These are phyloP conservation scores for Dallia pectoralis DNA, from an alignment of 2,797 vertebrate species.

Conservation along the genomic window DNA sequence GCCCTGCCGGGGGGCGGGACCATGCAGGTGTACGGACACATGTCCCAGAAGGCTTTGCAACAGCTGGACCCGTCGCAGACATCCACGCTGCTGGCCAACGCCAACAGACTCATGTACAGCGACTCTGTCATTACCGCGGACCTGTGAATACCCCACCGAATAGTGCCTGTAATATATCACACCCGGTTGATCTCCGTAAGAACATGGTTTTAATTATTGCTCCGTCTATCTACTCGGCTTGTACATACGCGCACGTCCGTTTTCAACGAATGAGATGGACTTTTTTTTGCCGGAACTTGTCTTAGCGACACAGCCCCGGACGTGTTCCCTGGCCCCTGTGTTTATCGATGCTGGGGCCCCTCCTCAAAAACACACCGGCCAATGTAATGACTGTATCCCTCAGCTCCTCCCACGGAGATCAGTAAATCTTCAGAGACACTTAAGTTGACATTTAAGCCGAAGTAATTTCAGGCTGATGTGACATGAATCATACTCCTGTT, in stretches of 20 bases:
- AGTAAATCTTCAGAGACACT: neutral
- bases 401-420: neutral
- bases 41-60: slow-evolving; percentile 86
- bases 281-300: slow-evolving; percentile 57
- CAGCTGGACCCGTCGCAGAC: slow-evolving; percentile 88
- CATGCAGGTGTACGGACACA: slow-evolving; percentile 82
- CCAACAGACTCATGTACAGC: slow-evolving; percentile 84
- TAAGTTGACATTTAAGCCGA: neutral
- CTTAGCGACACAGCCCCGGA: neutral
- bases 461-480: neutral
- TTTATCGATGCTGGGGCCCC: neutral
- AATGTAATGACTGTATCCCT: neutral
- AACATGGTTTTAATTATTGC: slow-evolving; percentile 59
- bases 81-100: slow-evolving; percentile 81
- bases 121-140: slow-evolving; percentile 92
- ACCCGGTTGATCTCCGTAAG: slow-evolving; percentile 44
- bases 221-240: slow-evolving; percentile 60
- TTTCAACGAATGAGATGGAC: slow-evolving; percentile 66
- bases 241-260: slow-evolving; percentile 74
- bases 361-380: neutral
- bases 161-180: neutral
- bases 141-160: slow-evolving; percentile 71
- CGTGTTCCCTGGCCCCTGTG: neutral
- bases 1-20: slow-evolving; percentile 76
- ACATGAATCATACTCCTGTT: neutral